Evolutionary conservation across 2,797 vertebrate genomes (phyloP), one percentile per base, ranked within the genome.

Genomic region (Denticeps clupeoides): DNA sequence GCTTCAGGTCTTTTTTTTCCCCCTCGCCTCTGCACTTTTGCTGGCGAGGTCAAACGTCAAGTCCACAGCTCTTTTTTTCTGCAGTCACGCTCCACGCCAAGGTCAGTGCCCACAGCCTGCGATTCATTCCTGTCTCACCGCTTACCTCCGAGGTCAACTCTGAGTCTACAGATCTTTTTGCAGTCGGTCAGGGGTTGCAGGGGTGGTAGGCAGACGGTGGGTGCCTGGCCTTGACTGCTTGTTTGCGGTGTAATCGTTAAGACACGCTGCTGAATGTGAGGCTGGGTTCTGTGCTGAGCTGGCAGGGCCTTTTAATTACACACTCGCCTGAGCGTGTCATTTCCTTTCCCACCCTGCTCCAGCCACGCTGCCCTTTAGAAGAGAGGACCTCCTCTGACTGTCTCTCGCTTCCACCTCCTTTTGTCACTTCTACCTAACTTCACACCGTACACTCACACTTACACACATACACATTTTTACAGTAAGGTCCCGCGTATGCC

Each of bases 231-330:
- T 11, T 5, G 6, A 28, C 31, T n/a, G 49, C 49, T 58, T 47
- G 46, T 59, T 50, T 65, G 53, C 59, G 15, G 40, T 15, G 50
- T 61, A 53, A 64, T 61, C 58, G 49, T 56, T 53, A 59, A 53
- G 52, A n/a, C 45, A 45, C 55, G 46, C 40, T 58, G 53, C 55
- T 56, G 51, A 60, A 53, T 53, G 45, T 54, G 53, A 43, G 59
- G 42, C 47, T 53, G 48, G 58, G 49, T 51, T 40, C 33, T 44
- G 46, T 65, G 63, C 63, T 62, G 63, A 65, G 56, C 56, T 59
- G 56, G 59, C 63, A 65, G 53, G n/a, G 37, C 51, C 47, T 40
- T 59, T 65, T 65, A 65, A 65, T 65, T 62, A 65, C 63, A 65
- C 63, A 65, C 59, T 65, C 59, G 59, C 50, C 49, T 62, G 56